Conservation (phyloP, 2,113 vertebrate genomes). For the Tetrax tetrax region DNA sequence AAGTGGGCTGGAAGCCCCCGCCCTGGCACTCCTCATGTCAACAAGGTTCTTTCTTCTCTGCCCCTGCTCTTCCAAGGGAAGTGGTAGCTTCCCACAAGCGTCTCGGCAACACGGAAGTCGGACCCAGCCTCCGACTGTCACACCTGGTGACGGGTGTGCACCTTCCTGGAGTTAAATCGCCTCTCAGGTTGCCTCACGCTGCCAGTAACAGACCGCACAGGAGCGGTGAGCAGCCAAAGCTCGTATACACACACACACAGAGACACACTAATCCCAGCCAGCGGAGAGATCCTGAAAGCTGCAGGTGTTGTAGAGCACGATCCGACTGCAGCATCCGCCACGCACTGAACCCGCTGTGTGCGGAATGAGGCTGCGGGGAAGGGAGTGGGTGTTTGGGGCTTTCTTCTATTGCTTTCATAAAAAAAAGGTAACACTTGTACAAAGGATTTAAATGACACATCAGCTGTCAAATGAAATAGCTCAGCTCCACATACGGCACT, state of each 20-base stretch:
- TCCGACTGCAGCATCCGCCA: background rate
- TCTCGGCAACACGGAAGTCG: constrained; percentile 68
- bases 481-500: background rate
- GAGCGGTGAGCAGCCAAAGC: background rate
- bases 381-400: background rate
- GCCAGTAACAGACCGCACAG: background rate
- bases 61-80: background rate
- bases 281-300: background rate
- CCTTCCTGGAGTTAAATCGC: background rate
- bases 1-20: background rate
- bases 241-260: background rate
- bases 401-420: background rate
- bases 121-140: background rate
- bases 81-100: constrained; percentile 76
- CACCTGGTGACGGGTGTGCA: constrained; percentile 39
- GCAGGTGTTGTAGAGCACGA: accelerated
- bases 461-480: background rate
- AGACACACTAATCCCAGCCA: background rate
- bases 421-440: background rate
- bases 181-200: background rate
- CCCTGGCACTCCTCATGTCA: background rate
- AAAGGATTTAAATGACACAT: background rate
- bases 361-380: background rate
- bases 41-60: background rate
- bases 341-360: accelerated